Evolutionary conservation across 2,113 vertebrate genomes (phyloP), one percentile per base, ranked within the genome.

Genomic region (Hoplias malabaricus): DNA sequence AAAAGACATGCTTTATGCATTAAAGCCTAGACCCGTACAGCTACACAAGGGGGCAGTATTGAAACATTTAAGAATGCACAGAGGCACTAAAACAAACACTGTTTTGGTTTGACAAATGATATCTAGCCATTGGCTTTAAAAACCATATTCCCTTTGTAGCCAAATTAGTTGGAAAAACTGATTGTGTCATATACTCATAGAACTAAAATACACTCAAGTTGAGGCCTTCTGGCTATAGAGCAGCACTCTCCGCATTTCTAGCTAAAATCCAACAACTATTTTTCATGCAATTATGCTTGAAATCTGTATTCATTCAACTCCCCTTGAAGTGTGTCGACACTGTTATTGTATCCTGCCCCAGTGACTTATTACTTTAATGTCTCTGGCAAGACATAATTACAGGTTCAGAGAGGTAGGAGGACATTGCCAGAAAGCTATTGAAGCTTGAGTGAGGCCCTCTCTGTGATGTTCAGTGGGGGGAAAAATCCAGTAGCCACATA

Each of bases 371-470:
- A 91, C 87, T 86, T 86, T 91, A 88, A 90, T 90, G 88, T 91
- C 86, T 90, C 84, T 77, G 88, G 86, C 84, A 81, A 88, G 88
- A 90, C 89, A 84, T 89, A 91, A 93, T 93, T 93, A 93, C 85
- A 86, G 90, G 86, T 88, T 89, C 79, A 86, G 85, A 86, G 85
- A 85, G 88, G 88, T 85, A 86, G 86, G 81, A 87, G 80, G 85
- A 84, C 85, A 77, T 78, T 86, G 86, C 87, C 87, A 89, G 88
- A 88, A 86, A 82, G 80, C 79, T 86, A 82, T 89, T 87, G 88
- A 85, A 86, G 83, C 87, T 82, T 81, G 80, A 85, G 83, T 88
- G 87, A 89, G 89, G 85, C 84, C 86, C 4, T 79, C 82, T 43
- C 90, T 90, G 90, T 91, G 87, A 91, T 87, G 89, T 90, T 83